Base-by-base conservation (phyloP, 2,113 vertebrate genomes). In the Synchiropus splendidus region DNA sequence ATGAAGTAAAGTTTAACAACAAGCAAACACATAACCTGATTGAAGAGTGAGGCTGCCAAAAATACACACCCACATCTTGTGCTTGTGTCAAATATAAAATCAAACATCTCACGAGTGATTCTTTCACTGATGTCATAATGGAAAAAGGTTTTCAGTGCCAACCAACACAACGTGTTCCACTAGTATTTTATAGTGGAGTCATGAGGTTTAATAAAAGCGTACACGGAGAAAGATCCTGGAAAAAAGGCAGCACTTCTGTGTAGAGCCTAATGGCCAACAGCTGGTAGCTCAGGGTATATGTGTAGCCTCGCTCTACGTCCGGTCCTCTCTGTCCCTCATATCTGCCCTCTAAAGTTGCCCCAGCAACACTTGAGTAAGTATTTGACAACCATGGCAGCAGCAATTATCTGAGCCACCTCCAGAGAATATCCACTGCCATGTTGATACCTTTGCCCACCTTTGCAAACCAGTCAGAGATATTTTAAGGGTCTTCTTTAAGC, bases 261-360 rank as follows among this genome's bases (percentile, higher is more conserved):
- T 12, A 14, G n/a, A 2, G 5, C 3, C 12, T n/a, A 36, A n/a
- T 8, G 8, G 21, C 4, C 21, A 27, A 27, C 21, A 27, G 21
- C 21, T 27, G 21, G 21, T 4, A n/a, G 14, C n/a, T 12, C 12
- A 14, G 35, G 35, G 5, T 18, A 39, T 16, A 16, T 16, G 9
- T 17, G 33, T n/a, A 35, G 8, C 59, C 46, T 64, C 54, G 54
- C 15, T 48, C 49, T 61, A 60, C 35, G 58, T 47, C 39, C n/a
- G n/a, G n/a, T n/a, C n/a, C n/a, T n/a, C n/a, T n/a, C n/a, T n/a
- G n/a, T n/a, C 58, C 42, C 58, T 49, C 56, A 58, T 67, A 71
- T 77, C 75, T 62, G 61, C 64, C 51, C 60, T 67, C 58, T 45
- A 54, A 70, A 54, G 67, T 72, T 67, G n/a, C 67, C 64, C 55